Evolutionary conservation across 2,888 invertebrate genomes (phyloP).

Genomic region (Drymonia ruficornis): DNA sequence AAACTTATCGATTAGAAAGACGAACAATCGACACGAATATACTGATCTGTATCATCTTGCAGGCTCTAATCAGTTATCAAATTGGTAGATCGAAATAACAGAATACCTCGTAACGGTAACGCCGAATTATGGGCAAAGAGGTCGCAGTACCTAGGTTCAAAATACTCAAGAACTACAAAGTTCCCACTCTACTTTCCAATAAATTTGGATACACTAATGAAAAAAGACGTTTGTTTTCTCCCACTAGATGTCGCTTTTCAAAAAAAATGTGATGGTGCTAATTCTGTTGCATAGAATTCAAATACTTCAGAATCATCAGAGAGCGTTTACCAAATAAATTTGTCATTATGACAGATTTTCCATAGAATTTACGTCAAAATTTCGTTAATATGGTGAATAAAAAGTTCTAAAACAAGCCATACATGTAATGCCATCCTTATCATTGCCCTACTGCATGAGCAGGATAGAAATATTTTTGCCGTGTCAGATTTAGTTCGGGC

Average conservation of each 20-base stretch:
- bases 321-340: too few species aligned
- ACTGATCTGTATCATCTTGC: background rate
- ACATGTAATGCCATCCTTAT: background rate
- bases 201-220: background rate
- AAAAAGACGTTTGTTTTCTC: background rate
- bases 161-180: slow-evolving; percentile 31
- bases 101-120: slow-evolving; percentile 45
- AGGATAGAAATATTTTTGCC: too few species aligned
- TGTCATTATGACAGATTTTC: too few species aligned
- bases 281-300: background rate
- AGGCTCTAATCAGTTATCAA: background rate
- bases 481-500: too few species aligned
- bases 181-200: slow-evolving; percentile 18
- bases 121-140: slow-evolving; percentile 48
- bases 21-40: background rate
- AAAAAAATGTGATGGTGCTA: background rate
- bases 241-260: background rate
- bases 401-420: too few species aligned
- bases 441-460: too few species aligned
- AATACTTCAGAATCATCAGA: too few species aligned
- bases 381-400: too few species aligned
- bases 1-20: too few species aligned
- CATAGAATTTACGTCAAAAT: too few species aligned
- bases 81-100: slow-evolving; percentile 42
- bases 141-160: slow-evolving; percentile 43